These are phyloP conservation scores for Dasyurus viverrinus DNA, from an alignment of 2,113 vertebrate genomes.

Conservation along the genomic window DNA sequence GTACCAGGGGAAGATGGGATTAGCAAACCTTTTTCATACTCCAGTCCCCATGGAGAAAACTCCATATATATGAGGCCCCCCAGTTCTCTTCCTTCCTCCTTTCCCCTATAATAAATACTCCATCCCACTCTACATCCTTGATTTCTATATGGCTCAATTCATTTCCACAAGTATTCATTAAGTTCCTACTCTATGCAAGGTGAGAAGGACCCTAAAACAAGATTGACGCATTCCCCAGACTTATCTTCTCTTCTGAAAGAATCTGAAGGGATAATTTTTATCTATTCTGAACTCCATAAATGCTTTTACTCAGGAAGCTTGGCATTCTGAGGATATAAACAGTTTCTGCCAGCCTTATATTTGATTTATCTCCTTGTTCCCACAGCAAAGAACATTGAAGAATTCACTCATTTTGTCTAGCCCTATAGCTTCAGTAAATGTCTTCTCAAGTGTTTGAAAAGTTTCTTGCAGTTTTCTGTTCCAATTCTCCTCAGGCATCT, in stretches of 20 bases:
- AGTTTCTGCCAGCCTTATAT: background rate
- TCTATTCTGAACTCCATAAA: conserved; percentile 2
- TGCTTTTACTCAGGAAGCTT: conserved; percentile 7
- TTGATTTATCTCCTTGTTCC: conserved; percentile 31
- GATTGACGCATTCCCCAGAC: background rate
- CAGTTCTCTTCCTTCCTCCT: conserved; percentile 1
- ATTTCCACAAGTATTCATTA: background rate
- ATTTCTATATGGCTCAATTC: background rate
- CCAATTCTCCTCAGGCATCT: background rate
- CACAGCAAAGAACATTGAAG: conserved; percentile 21
- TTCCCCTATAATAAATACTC: background rate
- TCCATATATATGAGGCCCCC: background rate
- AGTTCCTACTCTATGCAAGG: background rate
- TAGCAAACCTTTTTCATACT: background rate
- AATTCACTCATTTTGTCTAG: background rate
- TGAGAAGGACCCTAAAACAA: background rate
- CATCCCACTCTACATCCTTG: background rate
- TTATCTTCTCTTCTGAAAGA: conserved; percentile 34
- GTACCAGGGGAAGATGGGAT: background rate
- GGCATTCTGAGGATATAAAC: conserved; percentile 24
- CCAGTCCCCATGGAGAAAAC: background rate
- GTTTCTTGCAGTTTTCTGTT: conserved; percentile 36
- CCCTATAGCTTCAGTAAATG: conserved; percentile 3
- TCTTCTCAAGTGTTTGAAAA: conserved; percentile 14
- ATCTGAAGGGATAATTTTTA: conserved; percentile 16